Base-by-base conservation (phyloP, 2,888 invertebrate genomes). In the Trilocha varians region DNA sequence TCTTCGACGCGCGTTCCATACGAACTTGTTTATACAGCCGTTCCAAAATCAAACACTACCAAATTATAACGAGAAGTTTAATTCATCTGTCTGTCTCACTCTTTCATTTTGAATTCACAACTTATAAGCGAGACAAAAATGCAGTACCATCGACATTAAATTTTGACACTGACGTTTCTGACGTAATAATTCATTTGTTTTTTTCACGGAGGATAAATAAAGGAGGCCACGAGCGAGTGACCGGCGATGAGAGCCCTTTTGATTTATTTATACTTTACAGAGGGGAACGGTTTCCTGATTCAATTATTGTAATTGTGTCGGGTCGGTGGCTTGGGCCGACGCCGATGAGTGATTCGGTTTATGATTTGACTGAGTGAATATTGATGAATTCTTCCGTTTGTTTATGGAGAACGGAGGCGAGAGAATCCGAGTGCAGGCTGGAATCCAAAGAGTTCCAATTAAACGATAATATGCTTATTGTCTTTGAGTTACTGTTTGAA, bases 241-340 rank as follows among this genome's bases (percentile, higher is more conserved):
- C 46, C 44, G 44, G 47, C 48, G 56, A 55, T 57, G 63, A 65
- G 60, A 59, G 57, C 56, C 58, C 62, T 61, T 66, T 63, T 67
- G 72, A 72, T 75, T 73, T 78, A 75, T 78, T 75, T 73, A 74
- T 74, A 70, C 57, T 57, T 54, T 48, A 50, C 52, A 61, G 55
- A 61, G 62, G 71, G 73, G 68, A 74, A 65, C 64, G 51, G 65
- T 63, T 71, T 77, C 74, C 75, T 74, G 70, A 77, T 76, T 77
- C 71, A 74, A 78, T 78, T 75, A 77, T 73, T 73, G 65, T 71
- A 71, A 76, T 77, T 72, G 70, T 64, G 50, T 52, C 53, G 55
- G 57, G 45, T 47, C 49, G 43, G 45, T 55, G 47, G 53, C 44
- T 50, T 32, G 38, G 42, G 38, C 25, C 47, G 49, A 50, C 49